phyloP scores from a whole-genome alignment of 2,888 invertebrate species.

The Deilephila elpenor region DNA sequence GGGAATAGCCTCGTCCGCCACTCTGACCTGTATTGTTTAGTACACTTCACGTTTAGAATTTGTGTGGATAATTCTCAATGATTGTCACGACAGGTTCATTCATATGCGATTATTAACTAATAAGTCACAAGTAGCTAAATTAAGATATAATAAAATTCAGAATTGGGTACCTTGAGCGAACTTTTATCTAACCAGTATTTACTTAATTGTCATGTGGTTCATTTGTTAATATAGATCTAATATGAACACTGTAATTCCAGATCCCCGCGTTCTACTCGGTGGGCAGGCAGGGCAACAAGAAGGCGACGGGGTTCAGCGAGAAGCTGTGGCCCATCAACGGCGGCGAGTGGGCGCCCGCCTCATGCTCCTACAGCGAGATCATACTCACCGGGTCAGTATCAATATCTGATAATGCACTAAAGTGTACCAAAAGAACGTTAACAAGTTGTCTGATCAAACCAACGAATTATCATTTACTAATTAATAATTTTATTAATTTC shows the following conservation, averaged over 20 bases:
- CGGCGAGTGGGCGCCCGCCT: constrained; percentile 97
- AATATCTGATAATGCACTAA: not conserved
- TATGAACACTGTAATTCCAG: constrained; percentile 49
- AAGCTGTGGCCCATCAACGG: constrained; percentile 98
- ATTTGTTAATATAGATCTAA: too few relatives aligned
- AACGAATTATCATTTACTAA: too few relatives aligned
- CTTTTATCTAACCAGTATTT: not conserved
- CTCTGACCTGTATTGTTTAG: too few relatives aligned
- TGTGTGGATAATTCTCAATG: too few relatives aligned
- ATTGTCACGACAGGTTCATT: too few relatives aligned
- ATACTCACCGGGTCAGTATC: constrained; percentile 97
- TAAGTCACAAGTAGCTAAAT: too few relatives aligned
- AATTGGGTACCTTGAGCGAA: not conserved
- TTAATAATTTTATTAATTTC: too few relatives aligned
- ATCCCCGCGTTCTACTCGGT: constrained; percentile 98
- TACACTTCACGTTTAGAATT: too few relatives aligned
- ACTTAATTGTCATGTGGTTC: too few relatives aligned
- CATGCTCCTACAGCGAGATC: constrained; percentile 98
- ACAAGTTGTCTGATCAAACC: too few relatives aligned
- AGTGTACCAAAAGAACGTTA: not conserved
- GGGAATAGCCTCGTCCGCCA: too few relatives aligned
- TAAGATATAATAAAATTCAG: not conserved
- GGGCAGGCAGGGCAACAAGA: constrained; percentile 90
- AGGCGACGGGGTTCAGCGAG: constrained; percentile 93
- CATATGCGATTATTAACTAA: too few relatives aligned